Conservation (phyloP, 2,113 vertebrate genomes). For the Nannospalax galili region DNA sequence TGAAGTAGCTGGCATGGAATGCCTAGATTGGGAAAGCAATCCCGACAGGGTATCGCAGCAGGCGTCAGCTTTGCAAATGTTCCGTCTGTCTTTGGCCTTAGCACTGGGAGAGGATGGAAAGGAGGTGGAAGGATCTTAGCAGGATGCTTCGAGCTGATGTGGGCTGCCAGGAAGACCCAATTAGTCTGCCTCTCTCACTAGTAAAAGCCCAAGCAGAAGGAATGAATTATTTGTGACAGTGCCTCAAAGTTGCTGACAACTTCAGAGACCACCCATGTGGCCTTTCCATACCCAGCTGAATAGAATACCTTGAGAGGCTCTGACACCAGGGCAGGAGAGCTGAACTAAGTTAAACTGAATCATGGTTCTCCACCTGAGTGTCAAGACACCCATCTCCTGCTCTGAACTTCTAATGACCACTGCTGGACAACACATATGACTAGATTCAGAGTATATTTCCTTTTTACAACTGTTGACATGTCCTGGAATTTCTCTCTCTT, state of each 20-base stretch:
- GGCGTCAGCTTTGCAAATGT: constrained; percentile 53
- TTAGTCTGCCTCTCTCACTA: constrained; percentile 69
- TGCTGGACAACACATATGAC: neutral
- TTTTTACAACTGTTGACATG: neutral
- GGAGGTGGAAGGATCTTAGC: constrained; percentile 55
- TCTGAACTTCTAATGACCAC: neutral
- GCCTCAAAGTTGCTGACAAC: constrained; percentile 51
- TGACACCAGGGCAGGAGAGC: neutral
- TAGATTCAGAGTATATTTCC: neutral
- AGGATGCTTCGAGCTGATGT: constrained; percentile 62
- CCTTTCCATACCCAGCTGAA: constrained; percentile 5
- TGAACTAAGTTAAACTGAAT: neutral
- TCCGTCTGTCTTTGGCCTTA: constrained; percentile 50
- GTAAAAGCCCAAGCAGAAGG: constrained; percentile 45
- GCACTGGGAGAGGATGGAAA: constrained; percentile 53
- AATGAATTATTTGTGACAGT: constrained; percentile 73
- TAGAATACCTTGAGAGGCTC: neutral
- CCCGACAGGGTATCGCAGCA: constrained; percentile 66
- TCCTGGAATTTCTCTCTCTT: neutral
- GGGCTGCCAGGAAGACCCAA: constrained; percentile 73
- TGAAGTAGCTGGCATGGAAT: constrained; percentile 74
- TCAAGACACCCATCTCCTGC: neutral
- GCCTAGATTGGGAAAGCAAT: constrained; percentile 45
- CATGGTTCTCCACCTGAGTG: neutral
- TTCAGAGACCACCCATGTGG: constrained; percentile 68